Base-by-base conservation (phyloP, 2,888 invertebrate genomes). In the Masnerella sp. region DNA sequence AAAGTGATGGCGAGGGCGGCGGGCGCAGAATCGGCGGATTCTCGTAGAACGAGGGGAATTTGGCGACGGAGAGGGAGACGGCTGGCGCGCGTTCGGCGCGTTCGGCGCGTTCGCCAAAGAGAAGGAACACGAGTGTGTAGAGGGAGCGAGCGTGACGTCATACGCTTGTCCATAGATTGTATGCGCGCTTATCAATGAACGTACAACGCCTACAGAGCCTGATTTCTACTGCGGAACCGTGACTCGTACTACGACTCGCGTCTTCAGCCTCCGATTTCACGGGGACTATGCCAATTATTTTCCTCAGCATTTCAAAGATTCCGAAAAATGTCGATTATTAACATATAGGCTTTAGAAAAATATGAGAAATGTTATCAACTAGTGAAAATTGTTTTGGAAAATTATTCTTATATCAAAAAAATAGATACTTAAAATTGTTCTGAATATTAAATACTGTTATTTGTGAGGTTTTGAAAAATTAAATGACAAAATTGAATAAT, bases 161-260 rank as follows among this genome's bases (percentile, higher is more conserved):
- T 43, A 62, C 70, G 62, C 70, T 74, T 61, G 69, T 64, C 65
- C 49, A 65, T 69, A 64, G 69, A 65, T 65, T 72, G 74, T 76
- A 78, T 70, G 70, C 74, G 78, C 78, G 83, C 82, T 84, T 84
- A 84, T 84, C 84, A 84, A 84, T 84, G 84, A 84, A 84, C 83
- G 84, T 84, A 84, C 82, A 80, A 80, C 80, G 83, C 80, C 81
- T 81, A 80, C 79, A 81, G 62, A 64, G 62, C 28, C 64, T 61
- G 64, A 71, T 58, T 68, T 68, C 62, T 65, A 38, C 62, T 51
- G 18, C 65, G 45, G 47, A 56, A 38, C 36, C 51, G 68, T 52
- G 49, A 45, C 43, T 54, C 54, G 47, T 65, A 65, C 54, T 62
- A 54, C 52, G 42, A 42, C 56, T 14, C 18, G 42, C 42, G 51